Conservation (phyloP, 2,797 vertebrate species). For the Tragopan temminckii region DNA sequence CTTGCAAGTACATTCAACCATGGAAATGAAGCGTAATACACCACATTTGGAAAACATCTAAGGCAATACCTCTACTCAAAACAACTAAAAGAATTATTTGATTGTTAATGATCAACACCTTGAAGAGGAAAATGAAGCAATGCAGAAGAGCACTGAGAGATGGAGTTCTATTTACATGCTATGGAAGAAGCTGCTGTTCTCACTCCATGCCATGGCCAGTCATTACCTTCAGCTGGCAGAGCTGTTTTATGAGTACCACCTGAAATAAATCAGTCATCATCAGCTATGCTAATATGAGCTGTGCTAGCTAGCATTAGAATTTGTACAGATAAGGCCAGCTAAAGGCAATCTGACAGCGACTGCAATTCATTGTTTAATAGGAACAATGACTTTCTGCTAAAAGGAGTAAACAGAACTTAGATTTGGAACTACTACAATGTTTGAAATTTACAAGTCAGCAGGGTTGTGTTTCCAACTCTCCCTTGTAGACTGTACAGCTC, state of each 20-base stretch:
- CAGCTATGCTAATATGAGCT: not conserved
- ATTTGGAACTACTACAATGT: not conserved
- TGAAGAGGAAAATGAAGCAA: not conserved
- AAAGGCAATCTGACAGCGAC: not conserved
- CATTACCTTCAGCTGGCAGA: not conserved
- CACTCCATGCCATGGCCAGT: not conserved
- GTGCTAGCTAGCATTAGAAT: not conserved
- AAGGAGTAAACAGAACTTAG: not conserved
- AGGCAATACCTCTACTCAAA: not conserved
- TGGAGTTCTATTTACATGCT: not conserved
- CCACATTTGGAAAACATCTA: not conserved
- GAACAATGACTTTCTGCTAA: not conserved
- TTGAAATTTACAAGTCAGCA: not conserved
- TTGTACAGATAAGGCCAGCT: not conserved
- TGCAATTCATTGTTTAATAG: not conserved
- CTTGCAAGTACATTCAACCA: not conserved
- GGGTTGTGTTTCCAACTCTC: not conserved
- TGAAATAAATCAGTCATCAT: not conserved
- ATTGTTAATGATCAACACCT: not conserved
- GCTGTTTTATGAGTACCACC: not conserved
- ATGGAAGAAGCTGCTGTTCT: not conserved
- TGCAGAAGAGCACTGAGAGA: not conserved
- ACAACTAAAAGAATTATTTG: not conserved
- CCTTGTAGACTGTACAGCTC: not conserved
- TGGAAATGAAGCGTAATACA: accelerated